phyloP scores from a whole-genome alignment of 2,113 vertebrate species.

The Eretmochelys imbricata region DNA sequence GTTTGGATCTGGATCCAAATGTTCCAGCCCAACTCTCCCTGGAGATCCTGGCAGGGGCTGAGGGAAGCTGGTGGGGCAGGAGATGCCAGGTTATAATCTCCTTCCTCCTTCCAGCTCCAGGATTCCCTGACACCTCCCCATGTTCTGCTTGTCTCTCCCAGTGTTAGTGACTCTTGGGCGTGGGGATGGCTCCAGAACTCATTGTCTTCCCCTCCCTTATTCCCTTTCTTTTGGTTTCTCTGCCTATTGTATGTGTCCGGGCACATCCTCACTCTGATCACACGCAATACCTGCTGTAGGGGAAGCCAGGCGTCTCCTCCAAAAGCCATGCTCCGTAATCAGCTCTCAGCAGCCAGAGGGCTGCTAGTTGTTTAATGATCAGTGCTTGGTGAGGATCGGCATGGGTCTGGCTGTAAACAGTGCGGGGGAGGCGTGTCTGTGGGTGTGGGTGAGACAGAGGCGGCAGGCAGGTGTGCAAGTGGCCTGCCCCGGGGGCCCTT shows the following conservation, averaged over 20 bases:
- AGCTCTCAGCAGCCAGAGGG: neutral
- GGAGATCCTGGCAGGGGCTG: neutral
- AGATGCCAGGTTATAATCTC: neutral
- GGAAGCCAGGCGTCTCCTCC: neutral
- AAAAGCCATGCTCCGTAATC: too few species aligned
- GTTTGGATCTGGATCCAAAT: neutral
- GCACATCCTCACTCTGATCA: neutral
- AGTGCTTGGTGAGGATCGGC: neutral
- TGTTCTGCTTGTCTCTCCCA: neutral
- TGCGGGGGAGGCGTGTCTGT: neutral
- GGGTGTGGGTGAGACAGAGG: too few species aligned
- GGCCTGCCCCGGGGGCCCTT: neutral
- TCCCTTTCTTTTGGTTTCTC: neutral
- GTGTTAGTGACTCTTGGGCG: neutral
- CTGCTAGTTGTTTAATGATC: neutral
- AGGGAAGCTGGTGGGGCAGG: neutral
- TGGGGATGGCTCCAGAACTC: neutral
- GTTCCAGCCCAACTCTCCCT: neutral
- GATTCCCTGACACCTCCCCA: neutral
- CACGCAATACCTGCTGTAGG: neutral
- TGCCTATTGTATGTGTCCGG: slow-evolving; percentile 7
- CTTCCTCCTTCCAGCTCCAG: neutral
- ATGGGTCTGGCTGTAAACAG: neutral
- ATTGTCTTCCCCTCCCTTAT: neutral
- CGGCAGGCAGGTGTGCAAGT: neutral